A percentile compares a stretch with the other conserved stretches of the same genome.
Conservation (phyloP, 2,113 vertebrate species). For the Xyliphius kryptos region DNA sequence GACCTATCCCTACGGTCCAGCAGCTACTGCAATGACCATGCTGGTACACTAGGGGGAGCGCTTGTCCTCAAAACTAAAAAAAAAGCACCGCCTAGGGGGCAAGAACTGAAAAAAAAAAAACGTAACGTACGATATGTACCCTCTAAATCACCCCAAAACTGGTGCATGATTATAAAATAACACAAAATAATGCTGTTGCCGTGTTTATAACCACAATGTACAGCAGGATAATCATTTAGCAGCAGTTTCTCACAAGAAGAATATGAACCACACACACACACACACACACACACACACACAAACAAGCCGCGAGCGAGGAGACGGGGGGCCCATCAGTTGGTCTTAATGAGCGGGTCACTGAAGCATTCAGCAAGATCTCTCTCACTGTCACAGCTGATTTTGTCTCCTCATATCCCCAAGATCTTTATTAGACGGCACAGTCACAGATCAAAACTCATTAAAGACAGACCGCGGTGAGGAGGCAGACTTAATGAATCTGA, state of each 20-base stretch:
- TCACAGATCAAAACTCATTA: constrained; percentile 50
- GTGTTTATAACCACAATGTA: no score
- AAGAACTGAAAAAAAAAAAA: no score
- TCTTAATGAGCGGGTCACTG: constrained; percentile 46
- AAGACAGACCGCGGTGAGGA: constrained; percentile 25
- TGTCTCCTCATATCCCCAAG: constrained; percentile 29
- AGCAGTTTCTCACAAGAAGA: no score
- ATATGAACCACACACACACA: background rate
- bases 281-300: background rate
- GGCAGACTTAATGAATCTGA: constrained; percentile 43
- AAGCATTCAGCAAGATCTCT: constrained; percentile 36
- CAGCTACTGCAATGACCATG: no score
- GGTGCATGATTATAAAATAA: background rate
- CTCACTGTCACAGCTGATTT: constrained; percentile 46
- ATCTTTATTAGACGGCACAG: constrained; percentile 46
- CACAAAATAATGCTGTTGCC: background rate
- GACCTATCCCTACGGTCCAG: no score
- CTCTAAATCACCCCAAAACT: no score
- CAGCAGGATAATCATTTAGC: background rate
- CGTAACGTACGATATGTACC: no score
- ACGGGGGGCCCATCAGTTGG: constrained; percentile 42
- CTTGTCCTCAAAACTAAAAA: no score
- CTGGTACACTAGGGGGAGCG: no score
- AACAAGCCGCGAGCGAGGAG: background rate
- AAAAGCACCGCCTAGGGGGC: no score